Evolutionary conservation across 2,888 invertebrate species (phyloP), one percentile per base, ranked within the genome.

Genomic region (Drosophila kambysellisi): DNA sequence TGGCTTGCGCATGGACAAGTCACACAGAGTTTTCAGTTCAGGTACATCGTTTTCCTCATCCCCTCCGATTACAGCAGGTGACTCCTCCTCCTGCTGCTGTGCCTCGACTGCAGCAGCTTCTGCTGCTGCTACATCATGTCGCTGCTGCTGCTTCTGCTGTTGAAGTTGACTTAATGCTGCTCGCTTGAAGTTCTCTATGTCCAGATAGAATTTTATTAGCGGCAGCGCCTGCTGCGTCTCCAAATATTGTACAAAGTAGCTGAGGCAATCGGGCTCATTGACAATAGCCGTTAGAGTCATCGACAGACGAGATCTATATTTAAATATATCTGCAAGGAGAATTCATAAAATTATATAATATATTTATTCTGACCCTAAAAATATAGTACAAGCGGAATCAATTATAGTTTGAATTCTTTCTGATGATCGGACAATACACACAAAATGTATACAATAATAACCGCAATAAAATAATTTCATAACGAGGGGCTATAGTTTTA

Each of bases 221-320:
- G 94, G 93, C 64, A 96, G 93, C 63, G 95, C 95, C 67, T 95
- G 95, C 77, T 95, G 94, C n/a, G 95, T 94, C 89, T 98, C 97
- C 95, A 98, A 95, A 93, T 95, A 98, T 89, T 97, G 97, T 64
- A 97, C 95, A 92, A 98, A 97, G 93, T 97, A 97, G 54, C 96
- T 96, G 33, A 98, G 94, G 65, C 97, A 97, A 91, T 95, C 95
- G 91, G 96, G 96, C 92, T 97, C 97, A 33, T 94, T 93, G 20
- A 98, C 94, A 78, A 97, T 95, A 88, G 98, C 96, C 70, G 94
- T 93, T 70, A 98, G 94, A 60, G 95, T 96, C 93, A 97, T 95
- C 6, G 97, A 96, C 61, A 98, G 94, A 67, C 95, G 95, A 0
- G 93, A 93, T 46, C 89, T 86, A 68, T 89, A 91, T 74, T 90